Percentiles rank a stretch among this genome's conserved stretches.
phyloP scores from a whole-genome alignment of 1,140 invertebrate genomes.

The Drosophila orosa region DNA sequence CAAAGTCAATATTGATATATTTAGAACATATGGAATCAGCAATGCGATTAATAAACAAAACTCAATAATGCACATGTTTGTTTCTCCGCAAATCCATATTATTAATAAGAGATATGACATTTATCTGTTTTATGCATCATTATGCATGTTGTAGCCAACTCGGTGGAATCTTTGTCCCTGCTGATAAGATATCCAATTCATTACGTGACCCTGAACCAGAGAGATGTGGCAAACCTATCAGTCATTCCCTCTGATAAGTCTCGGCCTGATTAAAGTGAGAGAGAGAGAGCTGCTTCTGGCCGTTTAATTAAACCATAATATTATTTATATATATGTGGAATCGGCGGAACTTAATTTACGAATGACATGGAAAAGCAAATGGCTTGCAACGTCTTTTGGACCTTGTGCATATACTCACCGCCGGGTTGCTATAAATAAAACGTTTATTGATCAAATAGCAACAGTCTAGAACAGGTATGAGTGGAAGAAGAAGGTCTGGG shows the following conservation, averaged over 20 bases:
- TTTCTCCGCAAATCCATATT: neutral
- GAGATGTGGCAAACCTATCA: constrained; percentile 9
- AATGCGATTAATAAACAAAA: constrained; percentile 12
- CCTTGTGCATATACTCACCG: constrained; percentile 23
- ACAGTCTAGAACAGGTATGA: constrained; percentile 43
- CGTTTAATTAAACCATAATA: constrained; percentile 31
- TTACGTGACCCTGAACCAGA: constrained; percentile 31
- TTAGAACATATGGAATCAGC: constrained; percentile 1
- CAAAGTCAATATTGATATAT: constrained; percentile 5
- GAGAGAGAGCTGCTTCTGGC: neutral
- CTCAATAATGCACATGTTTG: neutral
- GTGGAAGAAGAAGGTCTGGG: constrained; percentile 47
- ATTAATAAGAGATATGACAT: constrained; percentile 4
- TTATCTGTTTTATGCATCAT: neutral
- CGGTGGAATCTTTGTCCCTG: neutral
- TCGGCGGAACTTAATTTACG: constrained; percentile 10
- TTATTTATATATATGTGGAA: neutral
- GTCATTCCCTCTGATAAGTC: constrained; percentile 20
- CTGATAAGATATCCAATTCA: constrained; percentile 20
- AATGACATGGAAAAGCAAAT: constrained; percentile 5
- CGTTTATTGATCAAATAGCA: constrained; percentile 73
- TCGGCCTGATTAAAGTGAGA: neutral
- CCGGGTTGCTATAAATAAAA: constrained; percentile 61
- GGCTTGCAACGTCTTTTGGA: constrained; percentile 34
- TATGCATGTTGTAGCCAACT: constrained; percentile 12